Evolutionary conservation across 53 echinoderm and acorn worm genomes (phyloP).

Genomic region (Mesocentrotus franciscanus): DNA sequence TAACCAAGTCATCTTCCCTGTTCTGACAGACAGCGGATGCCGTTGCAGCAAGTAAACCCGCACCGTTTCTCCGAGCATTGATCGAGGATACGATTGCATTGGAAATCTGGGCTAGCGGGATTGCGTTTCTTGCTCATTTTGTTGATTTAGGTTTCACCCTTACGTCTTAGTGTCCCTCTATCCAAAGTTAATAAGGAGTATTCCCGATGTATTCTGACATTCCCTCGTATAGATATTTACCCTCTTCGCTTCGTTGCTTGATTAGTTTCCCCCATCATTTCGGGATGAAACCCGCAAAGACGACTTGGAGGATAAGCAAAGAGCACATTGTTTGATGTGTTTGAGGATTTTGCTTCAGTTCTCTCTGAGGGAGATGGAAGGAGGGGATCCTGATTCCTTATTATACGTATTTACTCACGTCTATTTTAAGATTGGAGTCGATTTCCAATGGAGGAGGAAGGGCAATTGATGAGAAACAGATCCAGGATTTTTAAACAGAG

Average conservation of each 20-base stretch:
- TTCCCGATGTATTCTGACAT: constrained; percentile 48
- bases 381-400: neutral
- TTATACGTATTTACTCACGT: neutral
- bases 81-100: constrained; percentile 32
- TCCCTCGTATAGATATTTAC: constrained; percentile 46
- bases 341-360: neutral
- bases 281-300: neutral
- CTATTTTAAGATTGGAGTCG: neutral
- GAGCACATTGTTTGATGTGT: constrained; percentile 43
- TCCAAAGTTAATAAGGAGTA: constrained; percentile 37
- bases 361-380: neutral
- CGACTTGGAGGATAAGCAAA: neutral
- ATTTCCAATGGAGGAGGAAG: neutral
- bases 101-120: constrained; percentile 38
- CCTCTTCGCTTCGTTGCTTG: neutral
- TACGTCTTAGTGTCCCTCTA: neutral
- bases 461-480: neutral
- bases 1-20: neutral
- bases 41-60: neutral
- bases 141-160: constrained; percentile 47
- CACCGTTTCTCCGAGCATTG: neutral
- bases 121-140: constrained; percentile 46
- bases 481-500: too few species aligned
- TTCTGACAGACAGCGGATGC: neutral
- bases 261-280: constrained; percentile 29